Conservation (phyloP, 2,113 vertebrate genomes). For the Ascaphus truei region DNA sequence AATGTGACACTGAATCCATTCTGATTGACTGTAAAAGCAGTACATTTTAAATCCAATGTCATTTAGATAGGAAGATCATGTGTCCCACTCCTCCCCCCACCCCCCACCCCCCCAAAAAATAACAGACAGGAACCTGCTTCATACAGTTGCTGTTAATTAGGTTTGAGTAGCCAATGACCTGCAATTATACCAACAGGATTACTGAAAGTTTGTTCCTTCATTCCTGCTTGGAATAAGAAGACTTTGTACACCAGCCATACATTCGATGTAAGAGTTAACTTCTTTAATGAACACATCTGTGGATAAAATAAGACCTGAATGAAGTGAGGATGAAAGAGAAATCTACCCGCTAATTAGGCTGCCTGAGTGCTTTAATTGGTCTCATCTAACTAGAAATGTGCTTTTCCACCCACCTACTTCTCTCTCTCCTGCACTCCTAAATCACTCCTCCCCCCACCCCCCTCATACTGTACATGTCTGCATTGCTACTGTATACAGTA, state of each 20-base stretch:
- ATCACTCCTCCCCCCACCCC: constrained; percentile 7
- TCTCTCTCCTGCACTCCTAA: constrained; percentile 1
- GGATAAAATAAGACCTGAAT: constrained; percentile 26
- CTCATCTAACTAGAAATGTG: constrained; percentile 25
- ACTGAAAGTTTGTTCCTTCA: not conserved
- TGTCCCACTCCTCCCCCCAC: no score
- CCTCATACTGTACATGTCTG: no score
- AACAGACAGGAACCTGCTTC: no score
- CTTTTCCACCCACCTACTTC: constrained; percentile 29
- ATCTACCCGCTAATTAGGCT: constrained; percentile 33
- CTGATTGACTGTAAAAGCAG: no score
- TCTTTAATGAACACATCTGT: constrained; percentile 32
- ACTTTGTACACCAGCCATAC: not conserved
- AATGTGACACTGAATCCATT: no score
- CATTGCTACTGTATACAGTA: no score
- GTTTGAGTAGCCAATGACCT: no score
- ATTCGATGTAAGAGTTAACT: constrained; percentile 17
- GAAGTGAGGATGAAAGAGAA: constrained; percentile 30
- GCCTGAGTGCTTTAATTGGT: constrained; percentile 36
- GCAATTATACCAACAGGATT: no score
- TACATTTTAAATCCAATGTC: no score
- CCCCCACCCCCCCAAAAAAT: no score
- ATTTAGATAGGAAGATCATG: no score
- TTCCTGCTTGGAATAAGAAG: not conserved
- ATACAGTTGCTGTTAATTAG: no score